These are phyloP conservation scores for Pseudochromis fuscus DNA, from an alignment of 2,797 vertebrate species.

Conservation along the genomic window DNA sequence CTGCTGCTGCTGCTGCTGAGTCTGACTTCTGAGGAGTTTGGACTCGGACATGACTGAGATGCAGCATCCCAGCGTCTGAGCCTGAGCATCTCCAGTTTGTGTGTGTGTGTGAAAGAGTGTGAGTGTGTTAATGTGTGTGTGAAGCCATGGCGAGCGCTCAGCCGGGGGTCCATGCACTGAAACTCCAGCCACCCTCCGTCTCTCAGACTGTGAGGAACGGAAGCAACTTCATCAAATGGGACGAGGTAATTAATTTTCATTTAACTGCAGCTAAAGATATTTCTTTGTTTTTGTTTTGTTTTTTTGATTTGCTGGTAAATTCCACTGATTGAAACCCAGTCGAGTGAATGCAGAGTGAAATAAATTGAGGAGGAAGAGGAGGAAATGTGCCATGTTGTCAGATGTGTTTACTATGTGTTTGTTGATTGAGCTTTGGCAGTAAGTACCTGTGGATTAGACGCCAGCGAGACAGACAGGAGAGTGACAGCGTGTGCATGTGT, in stretches of 20 bases:
- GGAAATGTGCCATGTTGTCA: conserved; percentile 41
- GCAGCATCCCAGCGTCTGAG: conserved; percentile 53
- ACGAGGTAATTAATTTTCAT: conserved; percentile 89
- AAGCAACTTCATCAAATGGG: conserved; percentile 98
- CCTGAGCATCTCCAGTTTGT: conserved; percentile 46
- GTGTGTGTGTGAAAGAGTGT: conserved; percentile 27
- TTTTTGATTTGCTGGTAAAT: not conserved
- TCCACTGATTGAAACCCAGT: not conserved
- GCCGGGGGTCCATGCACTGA: conserved; percentile 96
- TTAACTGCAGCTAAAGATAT: too few relatives aligned
- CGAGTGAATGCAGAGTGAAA: not conserved
- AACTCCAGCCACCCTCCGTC: conserved; percentile 94
- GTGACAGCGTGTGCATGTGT: conserved; percentile 8
- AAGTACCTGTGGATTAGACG: conserved; percentile 56
- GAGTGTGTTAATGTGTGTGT: conserved; percentile 56
- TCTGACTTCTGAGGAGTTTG: conserved; percentile 76
- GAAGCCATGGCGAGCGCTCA: conserved; percentile 94
- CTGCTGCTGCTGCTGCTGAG: conserved; percentile 60
- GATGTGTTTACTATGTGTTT: conserved; percentile 62
- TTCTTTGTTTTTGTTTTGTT: not conserved
- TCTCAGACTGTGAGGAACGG: conserved; percentile 93
- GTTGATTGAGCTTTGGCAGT: conserved; percentile 62
- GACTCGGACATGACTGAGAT: conserved; percentile 55
- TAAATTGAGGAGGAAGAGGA: conserved; percentile 36
- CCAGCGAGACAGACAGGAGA: conserved; percentile 5